Evolutionary conservation across 2,797 vertebrate genomes (phyloP).

Genomic region (Amblyraja radiata): DNA sequence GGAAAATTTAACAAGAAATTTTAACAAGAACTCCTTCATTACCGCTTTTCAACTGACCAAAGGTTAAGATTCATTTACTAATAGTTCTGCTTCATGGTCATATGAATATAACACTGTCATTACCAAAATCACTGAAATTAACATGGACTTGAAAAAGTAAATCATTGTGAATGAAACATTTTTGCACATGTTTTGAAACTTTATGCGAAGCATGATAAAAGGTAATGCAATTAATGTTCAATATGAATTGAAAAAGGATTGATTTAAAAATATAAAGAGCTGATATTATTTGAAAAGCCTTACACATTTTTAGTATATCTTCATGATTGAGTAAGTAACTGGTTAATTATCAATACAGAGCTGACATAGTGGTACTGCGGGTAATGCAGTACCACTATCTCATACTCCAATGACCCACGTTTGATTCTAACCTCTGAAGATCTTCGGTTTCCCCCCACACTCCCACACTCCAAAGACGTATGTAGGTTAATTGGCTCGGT

Average conservation of each 20-base stretch:
- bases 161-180: background rate
- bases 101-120: background rate
- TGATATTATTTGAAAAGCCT: background rate
- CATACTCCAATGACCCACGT: too few species aligned
- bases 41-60: background rate
- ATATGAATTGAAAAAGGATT: background rate
- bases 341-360: background rate
- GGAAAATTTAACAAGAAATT: background rate
- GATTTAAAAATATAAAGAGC: background rate
- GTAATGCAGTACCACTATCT: too few species aligned
- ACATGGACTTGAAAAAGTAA: background rate
- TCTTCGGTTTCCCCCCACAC: too few species aligned
- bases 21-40: background rate
- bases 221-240: background rate
- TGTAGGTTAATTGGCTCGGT: too few species aligned
- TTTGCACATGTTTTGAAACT: background rate
- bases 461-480: too few species aligned
- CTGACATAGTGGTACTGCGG: too few species aligned
- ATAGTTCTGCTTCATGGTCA: background rate
- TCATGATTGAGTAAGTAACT: background rate
- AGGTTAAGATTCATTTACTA: background rate
- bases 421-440: too few species aligned
- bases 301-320: too few species aligned
- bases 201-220: background rate
- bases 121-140: background rate